phyloP scores from a whole-genome alignment of 30 jellyfish, hydroid and myxozoan species.

The Sanderia malayensis region DNA sequence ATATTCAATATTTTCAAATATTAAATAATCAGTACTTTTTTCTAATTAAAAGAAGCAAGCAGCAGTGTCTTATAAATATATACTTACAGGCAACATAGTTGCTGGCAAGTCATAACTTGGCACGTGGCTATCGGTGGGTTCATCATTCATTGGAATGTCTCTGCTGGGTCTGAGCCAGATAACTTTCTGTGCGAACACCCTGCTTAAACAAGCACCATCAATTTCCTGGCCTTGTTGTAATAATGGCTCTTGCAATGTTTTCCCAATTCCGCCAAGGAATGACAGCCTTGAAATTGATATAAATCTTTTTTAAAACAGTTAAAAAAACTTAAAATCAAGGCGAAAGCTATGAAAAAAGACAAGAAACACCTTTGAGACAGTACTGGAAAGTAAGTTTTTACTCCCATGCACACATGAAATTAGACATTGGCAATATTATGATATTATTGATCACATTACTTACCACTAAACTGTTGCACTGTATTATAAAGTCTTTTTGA shows the following conservation, averaged over 20 bases:
- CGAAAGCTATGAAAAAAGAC: background rate
- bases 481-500: background rate
- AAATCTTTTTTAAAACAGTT: too few relatives aligned
- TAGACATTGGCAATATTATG: too few relatives aligned
- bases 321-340: background rate
- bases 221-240: background rate
- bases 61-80: conserved; percentile 1
- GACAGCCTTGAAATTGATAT: background rate
- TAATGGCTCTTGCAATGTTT: background rate
- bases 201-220: conserved; percentile 1
- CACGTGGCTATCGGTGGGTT: background rate
- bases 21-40: background rate
- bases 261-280: background rate
- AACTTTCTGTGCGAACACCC: background rate
- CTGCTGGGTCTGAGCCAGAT: conserved; percentile 5
- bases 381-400: background rate
- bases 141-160: background rate
- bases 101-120: background rate
- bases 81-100: background rate
- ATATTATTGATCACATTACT: background rate
- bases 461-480: background rate
- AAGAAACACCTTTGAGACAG: background rate
- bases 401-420: conserved; percentile 7
- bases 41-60: background rate
- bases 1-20: background rate